A percentile compares a stretch with the other conserved stretches of the same genome.
phyloP scores from a whole-genome alignment of 2,113 vertebrate species.

The Falco punctatus region DNA sequence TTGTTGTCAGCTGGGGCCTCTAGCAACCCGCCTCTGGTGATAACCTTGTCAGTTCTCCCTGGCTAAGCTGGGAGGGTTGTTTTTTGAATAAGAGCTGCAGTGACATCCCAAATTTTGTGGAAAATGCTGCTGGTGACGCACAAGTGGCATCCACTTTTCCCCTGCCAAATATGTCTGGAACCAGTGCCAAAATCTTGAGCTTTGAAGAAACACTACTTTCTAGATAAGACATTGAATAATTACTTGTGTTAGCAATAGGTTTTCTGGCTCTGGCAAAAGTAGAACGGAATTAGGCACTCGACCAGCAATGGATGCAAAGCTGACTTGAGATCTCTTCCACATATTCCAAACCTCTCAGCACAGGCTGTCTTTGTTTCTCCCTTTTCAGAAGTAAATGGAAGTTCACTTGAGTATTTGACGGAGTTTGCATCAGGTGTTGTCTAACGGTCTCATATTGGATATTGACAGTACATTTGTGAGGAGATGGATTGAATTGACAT shows the following conservation, averaged over 20 bases:
- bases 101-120: not conserved
- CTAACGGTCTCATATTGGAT: not conserved
- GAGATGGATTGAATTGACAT: not conserved
- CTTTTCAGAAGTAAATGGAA: not conserved
- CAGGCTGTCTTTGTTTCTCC: not conserved
- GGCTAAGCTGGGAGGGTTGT: not conserved
- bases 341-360: not conserved
- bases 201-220: not conserved
- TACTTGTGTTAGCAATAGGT: not conserved
- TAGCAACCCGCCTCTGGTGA: not conserved
- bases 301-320: not conserved
- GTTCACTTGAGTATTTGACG: not conserved
- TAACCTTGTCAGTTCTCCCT: not conserved
- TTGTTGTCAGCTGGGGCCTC: not conserved
- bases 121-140: not conserved
- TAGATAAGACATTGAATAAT: not conserved
- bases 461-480: not conserved
- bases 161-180: not conserved
- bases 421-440: not conserved
- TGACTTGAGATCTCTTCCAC: not conserved
- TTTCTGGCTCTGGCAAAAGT: not conserved
- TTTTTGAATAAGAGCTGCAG: not conserved
- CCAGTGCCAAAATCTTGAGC: not conserved
- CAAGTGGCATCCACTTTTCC: not conserved
- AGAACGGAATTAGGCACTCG: not conserved